Conservation (phyloP, 1,140 invertebrate genomes). For the Macrosteles quadrilineatus region DNA sequence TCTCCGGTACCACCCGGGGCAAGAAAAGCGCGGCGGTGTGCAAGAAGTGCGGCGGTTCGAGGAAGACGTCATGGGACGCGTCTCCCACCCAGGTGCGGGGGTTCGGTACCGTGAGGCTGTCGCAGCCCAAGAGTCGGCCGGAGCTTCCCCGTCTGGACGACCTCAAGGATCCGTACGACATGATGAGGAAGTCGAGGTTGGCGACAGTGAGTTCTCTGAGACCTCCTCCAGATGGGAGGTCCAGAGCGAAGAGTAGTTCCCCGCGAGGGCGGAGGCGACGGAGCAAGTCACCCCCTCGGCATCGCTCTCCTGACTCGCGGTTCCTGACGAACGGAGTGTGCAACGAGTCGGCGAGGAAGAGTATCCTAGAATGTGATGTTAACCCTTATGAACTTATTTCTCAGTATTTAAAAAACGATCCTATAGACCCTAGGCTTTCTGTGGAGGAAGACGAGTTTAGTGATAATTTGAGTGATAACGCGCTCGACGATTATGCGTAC, state of each 20-base stretch:
- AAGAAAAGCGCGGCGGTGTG: constrained; percentile 68
- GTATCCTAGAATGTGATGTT: constrained; percentile 81
- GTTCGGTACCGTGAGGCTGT: constrained; percentile 37
- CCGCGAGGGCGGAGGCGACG: constrained; percentile 54
- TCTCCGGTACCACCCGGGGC: constrained; percentile 67
- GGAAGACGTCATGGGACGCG: constrained; percentile 3
- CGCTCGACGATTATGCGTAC: constrained; percentile 41
- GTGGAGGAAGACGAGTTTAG: constrained; percentile 37
- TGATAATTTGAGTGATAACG: constrained; percentile 58
- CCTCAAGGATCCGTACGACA: constrained; percentile 70
- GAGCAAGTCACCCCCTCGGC: constrained; percentile 39
- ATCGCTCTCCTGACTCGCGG: constrained; percentile 45
- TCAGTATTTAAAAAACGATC: constrained; percentile 41
- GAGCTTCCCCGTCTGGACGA: constrained; percentile 39
- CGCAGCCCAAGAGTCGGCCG: constrained; percentile 57
- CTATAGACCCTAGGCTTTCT: background rate
- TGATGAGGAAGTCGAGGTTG: constrained; percentile 73
- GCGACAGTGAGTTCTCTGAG: constrained; percentile 46
- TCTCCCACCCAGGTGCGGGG: constrained; percentile 60
- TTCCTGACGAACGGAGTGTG: too few relatives aligned
- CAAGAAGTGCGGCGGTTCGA: constrained; percentile 74
- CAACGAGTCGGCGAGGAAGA: constrained; percentile 50
- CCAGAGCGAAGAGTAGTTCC: constrained; percentile 62
- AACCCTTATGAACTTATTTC: constrained; percentile 80
- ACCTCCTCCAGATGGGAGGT: constrained; percentile 58